Evolutionary conservation across 2,113 vertebrate species (phyloP).

Genomic region (Mesocricetus auratus): DNA sequence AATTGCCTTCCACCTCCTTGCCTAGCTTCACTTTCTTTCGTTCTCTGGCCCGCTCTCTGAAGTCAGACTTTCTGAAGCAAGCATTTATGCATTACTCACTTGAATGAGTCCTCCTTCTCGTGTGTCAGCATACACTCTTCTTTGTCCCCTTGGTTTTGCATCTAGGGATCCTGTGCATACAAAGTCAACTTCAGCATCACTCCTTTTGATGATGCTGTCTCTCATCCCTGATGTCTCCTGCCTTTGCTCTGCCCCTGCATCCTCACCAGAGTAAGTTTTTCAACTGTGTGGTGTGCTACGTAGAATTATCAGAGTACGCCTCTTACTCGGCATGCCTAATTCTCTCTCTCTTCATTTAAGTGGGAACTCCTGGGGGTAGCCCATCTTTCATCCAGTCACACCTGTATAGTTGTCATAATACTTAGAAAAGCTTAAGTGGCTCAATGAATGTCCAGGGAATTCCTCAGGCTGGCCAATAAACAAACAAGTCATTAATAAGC

Average conservation of each 20-base stretch:
- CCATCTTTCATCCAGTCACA: background rate
- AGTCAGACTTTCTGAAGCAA: background rate
- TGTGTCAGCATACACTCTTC: background rate
- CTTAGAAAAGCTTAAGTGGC: conserved; percentile 1
- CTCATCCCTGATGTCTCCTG: too few species aligned
- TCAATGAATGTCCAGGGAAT: background rate
- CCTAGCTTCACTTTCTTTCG: background rate
- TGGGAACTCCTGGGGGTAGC: background rate
- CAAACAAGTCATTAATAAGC: conserved; percentile 6
- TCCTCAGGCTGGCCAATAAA: conserved; percentile 11
- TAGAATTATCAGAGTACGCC: background rate
- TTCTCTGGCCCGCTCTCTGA: background rate
- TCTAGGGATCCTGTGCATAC: background rate
- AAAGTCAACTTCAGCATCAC: background rate
- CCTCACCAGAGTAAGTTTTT: background rate
- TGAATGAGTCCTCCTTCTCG: background rate
- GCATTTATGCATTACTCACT: background rate
- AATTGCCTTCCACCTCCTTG: background rate
- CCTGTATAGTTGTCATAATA: background rate
- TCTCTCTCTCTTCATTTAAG: background rate
- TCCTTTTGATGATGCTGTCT: background rate
- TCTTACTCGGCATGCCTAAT: background rate
- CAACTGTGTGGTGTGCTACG: background rate
- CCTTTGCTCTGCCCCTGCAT: too few species aligned
- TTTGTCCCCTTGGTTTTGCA: background rate